Evolutionary conservation across 2,888 invertebrate species (phyloP).

Genomic region (Melitaea athalia): DNA sequence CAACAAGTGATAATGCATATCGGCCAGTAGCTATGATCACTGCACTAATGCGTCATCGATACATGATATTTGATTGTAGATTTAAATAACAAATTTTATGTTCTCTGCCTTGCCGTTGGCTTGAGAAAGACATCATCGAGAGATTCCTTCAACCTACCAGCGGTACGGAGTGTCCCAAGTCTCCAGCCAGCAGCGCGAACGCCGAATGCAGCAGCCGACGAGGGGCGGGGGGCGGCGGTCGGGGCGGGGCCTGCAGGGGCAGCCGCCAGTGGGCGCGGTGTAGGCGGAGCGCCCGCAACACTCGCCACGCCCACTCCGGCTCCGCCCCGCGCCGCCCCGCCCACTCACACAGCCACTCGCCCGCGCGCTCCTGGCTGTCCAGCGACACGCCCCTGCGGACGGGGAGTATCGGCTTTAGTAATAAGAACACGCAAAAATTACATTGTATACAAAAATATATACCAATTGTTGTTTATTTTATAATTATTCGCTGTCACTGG

Average conservation of each 20-base stretch:
- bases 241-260: conserved; percentile 49
- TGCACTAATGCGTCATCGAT: no score
- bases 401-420: no score
- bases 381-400: conserved; percentile 61
- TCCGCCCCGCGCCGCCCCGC: conserved; percentile 22
- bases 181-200: conserved; percentile 56
- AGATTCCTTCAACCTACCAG: conserved; percentile 49
- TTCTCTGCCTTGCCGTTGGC: no score
- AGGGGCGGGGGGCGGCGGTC: conserved; percentile 46
- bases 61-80: no score
- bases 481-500: no score
- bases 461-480: no score
- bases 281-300: conserved; percentile 54
- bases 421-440: background rate
- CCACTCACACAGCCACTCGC: conserved; percentile 55
- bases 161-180: conserved; percentile 74
- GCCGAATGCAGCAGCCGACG: conserved; percentile 51
- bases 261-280: conserved; percentile 62
- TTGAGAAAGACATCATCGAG: background rate
- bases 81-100: no score
- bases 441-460: no score
- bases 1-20: no score
- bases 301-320: conserved; percentile 64
- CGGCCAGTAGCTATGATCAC: no score
- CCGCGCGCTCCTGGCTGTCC: conserved; percentile 59